Evolutionary conservation across 1,140 invertebrate species (phyloP).

Genomic region (Bombyx mandarina): DNA sequence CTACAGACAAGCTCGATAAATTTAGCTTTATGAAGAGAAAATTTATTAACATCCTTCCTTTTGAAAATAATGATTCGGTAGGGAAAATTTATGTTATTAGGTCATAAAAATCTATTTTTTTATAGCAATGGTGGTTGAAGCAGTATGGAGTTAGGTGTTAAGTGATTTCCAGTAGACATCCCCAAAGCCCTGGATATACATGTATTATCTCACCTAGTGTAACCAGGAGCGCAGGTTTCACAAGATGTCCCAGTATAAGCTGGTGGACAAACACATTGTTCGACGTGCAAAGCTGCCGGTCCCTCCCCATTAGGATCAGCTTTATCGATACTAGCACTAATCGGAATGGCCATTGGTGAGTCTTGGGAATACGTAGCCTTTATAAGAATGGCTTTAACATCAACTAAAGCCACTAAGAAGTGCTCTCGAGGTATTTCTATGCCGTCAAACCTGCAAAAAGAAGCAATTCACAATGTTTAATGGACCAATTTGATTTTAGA

Average conservation of each 20-base stretch:
- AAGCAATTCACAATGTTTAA: not conserved
- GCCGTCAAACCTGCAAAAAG: conserved; percentile 78
- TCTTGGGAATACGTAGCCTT: conserved; percentile 93
- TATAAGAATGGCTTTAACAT: conserved; percentile 89
- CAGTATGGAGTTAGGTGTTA: too few species aligned
- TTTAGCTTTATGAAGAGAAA: too few species aligned
- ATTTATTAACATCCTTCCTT: too few species aligned
- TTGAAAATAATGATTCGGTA: too few species aligned
- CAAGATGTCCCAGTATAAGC: conserved; percentile 91
- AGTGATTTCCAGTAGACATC: too few species aligned
- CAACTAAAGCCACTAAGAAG: conserved; percentile 92
- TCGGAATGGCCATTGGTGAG: conserved; percentile 80
- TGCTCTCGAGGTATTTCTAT: conserved; percentile 86
- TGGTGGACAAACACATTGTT: conserved; percentile 85
- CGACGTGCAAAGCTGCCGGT: conserved; percentile 83
- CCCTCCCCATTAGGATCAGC: conserved; percentile 80
- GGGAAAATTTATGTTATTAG: too few species aligned
- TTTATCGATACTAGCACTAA: conserved; percentile 83
- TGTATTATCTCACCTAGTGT: conserved; percentile 72
- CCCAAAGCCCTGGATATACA: too few species aligned
- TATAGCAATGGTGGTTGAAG: too few species aligned
- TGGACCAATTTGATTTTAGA: not conserved
- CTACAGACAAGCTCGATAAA: too few species aligned
- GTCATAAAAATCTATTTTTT: too few species aligned
- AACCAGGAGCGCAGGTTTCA: conserved; percentile 92